Conservation (phyloP, 1,140 invertebrate species). For the Aphelenchoides fujianensis region DNA sequence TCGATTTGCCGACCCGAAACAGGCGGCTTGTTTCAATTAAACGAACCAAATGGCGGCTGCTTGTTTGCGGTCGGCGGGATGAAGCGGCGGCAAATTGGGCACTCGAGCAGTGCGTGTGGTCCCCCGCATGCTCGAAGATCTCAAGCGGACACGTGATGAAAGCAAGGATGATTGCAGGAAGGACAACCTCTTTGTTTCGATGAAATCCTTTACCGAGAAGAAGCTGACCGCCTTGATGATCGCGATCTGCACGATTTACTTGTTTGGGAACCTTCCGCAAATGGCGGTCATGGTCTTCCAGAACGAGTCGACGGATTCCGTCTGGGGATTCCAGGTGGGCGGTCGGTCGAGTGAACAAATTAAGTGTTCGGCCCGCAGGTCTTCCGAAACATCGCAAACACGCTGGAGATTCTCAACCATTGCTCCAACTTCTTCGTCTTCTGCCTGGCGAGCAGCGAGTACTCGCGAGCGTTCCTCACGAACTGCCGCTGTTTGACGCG, state of each 20-base stretch:
- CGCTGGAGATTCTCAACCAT: conserved; percentile 58
- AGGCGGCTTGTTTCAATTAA: too few relatives aligned
- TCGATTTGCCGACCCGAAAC: too few relatives aligned
- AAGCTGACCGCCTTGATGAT: conserved; percentile 58
- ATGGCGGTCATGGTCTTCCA: conserved; percentile 59
- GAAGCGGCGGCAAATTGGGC: neutral
- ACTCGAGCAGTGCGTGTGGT: too few relatives aligned
- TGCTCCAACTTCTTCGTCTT: conserved; percentile 61
- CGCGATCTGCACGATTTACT: conserved; percentile 54
- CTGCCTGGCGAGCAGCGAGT: conserved; percentile 52
- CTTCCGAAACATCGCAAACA: conserved; percentile 57
- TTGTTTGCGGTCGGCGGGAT: neutral
- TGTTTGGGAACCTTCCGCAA: conserved; percentile 56
- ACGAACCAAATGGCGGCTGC: neutral
- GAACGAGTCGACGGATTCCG: conserved; percentile 51
- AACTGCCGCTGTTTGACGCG: conserved; percentile 43
- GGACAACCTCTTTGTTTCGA: conserved; percentile 31
- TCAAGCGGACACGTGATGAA: neutral
- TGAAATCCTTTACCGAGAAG: conserved; percentile 57
- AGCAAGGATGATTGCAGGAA: neutral
- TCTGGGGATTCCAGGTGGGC: conserved; percentile 52
- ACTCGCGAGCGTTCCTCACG: conserved; percentile 50
- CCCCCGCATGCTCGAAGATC: neutral
- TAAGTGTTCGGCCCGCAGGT: too few relatives aligned
- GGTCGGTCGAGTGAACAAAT: too few relatives aligned